Evolutionary conservation across 2,113 vertebrate species (phyloP), one percentile per base, ranked within the genome.

Genomic region (Ahaetulla prasina): DNA sequence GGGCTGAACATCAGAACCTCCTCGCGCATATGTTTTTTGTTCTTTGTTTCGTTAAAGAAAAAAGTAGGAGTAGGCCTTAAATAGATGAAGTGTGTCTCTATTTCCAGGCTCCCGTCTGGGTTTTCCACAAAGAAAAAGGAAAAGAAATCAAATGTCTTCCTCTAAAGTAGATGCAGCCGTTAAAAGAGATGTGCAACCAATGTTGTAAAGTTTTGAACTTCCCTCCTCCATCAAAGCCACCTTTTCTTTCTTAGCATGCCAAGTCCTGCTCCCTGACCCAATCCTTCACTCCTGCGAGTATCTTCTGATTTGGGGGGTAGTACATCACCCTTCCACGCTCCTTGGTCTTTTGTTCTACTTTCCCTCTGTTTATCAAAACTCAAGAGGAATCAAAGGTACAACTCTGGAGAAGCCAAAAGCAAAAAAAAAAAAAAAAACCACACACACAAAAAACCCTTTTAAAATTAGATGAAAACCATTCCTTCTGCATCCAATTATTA

Each of bases 151-250:
- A 96, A 96, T 20, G 96, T 96, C 97, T 96, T 93, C 90, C 94
- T 97, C 93, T 96, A 96, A 97, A 97, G 95, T 95, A 94, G 95
- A 96, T 95, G 95, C 96, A 96, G 97, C 97, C 96, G 96, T 98
- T 92, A 92, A 53, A 53, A 53, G 52, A 53, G 97, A 98, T 98
- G 97, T 97, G 97, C 94, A 96, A 96, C 96, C 68, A 93, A 96
- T 97, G 98, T 97, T 97, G 97, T 97, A 96, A 97, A 97, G 95
- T 97, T 97, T 97, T 98, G 97, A 98, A 97, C 96, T 97, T 97
- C 96, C 96, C 96, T 98, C 39, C 96, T 95, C 97, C 97, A 98
- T 98, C 97, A 98, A 98, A 98, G 97, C 96, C 97, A 98, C 97
- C 97, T 97, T 98, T 98, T 96, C 97, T 98, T 98, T 98, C 96